phyloP scores from a whole-genome alignment of 2,113 vertebrate genomes.

The Spea multiplicata region DNA sequence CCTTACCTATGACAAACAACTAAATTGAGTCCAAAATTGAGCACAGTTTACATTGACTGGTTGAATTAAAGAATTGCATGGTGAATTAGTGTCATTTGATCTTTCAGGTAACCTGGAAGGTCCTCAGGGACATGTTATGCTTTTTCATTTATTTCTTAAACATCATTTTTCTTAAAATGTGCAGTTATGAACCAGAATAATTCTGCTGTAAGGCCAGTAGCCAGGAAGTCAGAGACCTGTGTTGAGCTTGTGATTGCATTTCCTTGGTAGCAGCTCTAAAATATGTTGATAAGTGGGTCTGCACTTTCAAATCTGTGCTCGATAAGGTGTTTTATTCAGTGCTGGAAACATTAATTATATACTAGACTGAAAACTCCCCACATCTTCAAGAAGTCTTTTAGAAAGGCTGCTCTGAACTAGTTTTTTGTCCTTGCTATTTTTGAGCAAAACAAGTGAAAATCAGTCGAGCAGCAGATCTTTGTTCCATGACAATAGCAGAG shows the following conservation, averaged over 20 bases:
- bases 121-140: too few relatives aligned
- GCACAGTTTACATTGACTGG: too few relatives aligned
- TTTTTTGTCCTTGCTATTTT: slow-evolving; percentile 44
- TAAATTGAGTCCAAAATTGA: too few relatives aligned
- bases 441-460: slow-evolving; percentile 49
- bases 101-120: too few relatives aligned
- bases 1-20: too few relatives aligned
- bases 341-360: slow-evolving; percentile 46
- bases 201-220: not conserved
- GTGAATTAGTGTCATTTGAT: too few relatives aligned
- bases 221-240: not conserved
- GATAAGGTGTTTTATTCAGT: slow-evolving; percentile 27
- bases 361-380: slow-evolving; percentile 31
- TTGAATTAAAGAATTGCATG: too few relatives aligned
- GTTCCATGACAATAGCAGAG: slow-evolving; percentile 46
- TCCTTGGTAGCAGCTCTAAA: not conserved
- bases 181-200: not conserved
- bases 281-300: slow-evolving; percentile 14
- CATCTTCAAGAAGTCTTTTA: slow-evolving; percentile 36
- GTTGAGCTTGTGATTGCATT: not conserved
- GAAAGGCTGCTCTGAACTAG: slow-evolving; percentile 27
- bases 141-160: too few relatives aligned
- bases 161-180: too few relatives aligned
- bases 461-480: slow-evolving; percentile 45
- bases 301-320: slow-evolving; percentile 9